Evolutionary conservation across 2,113 vertebrate genomes (phyloP), one percentile per base, ranked within the genome.

Genomic region (Xenopus borealis): DNA sequence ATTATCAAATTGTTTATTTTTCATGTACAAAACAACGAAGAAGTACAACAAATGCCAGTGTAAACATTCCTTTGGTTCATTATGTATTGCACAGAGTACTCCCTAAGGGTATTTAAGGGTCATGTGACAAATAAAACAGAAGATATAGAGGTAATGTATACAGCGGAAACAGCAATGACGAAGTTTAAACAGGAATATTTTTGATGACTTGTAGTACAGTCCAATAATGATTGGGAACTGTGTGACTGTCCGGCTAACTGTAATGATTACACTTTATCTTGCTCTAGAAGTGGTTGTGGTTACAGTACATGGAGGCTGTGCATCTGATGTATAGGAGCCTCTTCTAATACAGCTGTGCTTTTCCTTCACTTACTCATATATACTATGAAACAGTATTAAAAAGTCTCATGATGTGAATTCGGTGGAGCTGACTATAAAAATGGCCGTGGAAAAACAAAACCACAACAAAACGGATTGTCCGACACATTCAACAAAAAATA

Each of bases 51-150:
- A 94, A 92, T 85, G 86, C 94, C 94, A 95, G 94, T 97, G 95
- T 96, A 95, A 95, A 95, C 94, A 94, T 93, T 92, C 93, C 87
- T 91, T 90, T 91, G 84, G 86, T 90, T 91, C 86, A 83, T 81
- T 88, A 92, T 93, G 85, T 97, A 96, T 97, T 98, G 95, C 96
- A 98, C 96, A 83, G 93, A 93, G 81, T 66, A 82, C 82, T 72
- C 87, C 75, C 67, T 81, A 80, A 75, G 1, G 78, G 81, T 78
- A 62, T 80, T 85, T 78, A 80, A 80, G 62, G 69, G 73, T 66
- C 47, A 78, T 75, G 58, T 61, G 58, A 61, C 58, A 61, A 61
- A 27, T 61, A 61, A 61, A 61, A 27, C 10, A 23, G 17, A 10
- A 10, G 6, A 58, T 17, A 58, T 7, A 58, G 55, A 58, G 55